Conservation (phyloP, 1,140 invertebrate genomes). For the Pseudomyrmex sp. region DNA sequence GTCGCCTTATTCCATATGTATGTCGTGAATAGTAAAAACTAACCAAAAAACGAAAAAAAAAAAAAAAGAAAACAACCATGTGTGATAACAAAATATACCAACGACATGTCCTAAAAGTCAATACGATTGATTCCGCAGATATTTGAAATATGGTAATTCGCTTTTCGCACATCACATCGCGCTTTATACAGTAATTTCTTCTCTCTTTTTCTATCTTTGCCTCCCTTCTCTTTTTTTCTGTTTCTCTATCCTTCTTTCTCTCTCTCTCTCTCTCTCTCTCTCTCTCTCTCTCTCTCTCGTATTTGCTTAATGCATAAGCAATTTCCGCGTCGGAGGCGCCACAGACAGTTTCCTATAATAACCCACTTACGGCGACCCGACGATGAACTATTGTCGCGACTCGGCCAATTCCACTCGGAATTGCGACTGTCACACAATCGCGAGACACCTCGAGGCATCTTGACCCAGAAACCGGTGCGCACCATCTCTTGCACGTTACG, state of each 20-base stretch:
- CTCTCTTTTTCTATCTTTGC: too few species aligned
- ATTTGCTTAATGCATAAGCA: slow-evolving; percentile 84
- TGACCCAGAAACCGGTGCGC: slow-evolving; percentile 20
- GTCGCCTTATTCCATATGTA: neutral
- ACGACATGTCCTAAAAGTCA: neutral
- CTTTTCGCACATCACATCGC: neutral
- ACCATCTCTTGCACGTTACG: neutral
- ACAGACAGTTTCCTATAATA: slow-evolving; percentile 83
- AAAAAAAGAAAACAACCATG: neutral
- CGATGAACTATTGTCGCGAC: slow-evolving; percentile 73
- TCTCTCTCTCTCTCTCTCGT: slow-evolving; percentile 74
- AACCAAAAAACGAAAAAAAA: neutral
- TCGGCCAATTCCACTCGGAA: slow-evolving; percentile 46
- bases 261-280: neutral
- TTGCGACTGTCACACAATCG: slow-evolving; percentile 10
- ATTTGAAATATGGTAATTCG: slow-evolving; percentile 22
- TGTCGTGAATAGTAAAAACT: neutral
- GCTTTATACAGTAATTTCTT: neutral
- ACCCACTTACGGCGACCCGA: slow-evolving; percentile 78
- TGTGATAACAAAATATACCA: neutral
- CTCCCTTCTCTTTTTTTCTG: neutral
- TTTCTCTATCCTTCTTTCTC: slow-evolving; percentile 18
- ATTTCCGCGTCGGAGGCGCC: slow-evolving; percentile 80
- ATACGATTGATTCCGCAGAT: slow-evolving; percentile 28
- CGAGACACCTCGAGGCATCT: slow-evolving; percentile 21